phyloP scores from a whole-genome alignment of 2,113 vertebrate species.

The Megaceryle torquata region DNA sequence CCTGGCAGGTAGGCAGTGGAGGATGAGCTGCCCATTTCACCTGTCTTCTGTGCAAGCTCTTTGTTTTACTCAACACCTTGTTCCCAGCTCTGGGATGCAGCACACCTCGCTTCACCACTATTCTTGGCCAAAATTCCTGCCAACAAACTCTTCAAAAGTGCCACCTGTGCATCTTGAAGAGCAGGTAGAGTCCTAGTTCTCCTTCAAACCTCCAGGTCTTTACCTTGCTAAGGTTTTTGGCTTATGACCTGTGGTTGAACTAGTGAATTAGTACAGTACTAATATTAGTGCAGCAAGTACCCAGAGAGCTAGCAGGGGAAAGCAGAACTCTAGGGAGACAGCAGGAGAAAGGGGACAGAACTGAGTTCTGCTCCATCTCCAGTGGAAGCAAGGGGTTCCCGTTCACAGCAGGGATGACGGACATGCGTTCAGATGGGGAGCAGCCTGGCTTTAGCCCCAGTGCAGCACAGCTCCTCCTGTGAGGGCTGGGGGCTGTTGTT shows the following conservation, averaged over 20 bases:
- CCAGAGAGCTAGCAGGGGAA: not conserved
- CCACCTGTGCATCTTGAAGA: not conserved
- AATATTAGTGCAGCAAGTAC: not conserved
- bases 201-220: not conserved
- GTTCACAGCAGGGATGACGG: rapidly evolving
- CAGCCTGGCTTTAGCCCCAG: not conserved
- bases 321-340: not conserved
- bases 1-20: not conserved
- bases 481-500: not conserved
- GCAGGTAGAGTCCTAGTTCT: not conserved
- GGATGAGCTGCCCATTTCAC: not conserved
- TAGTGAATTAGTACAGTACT: not conserved
- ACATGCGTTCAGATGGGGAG: rapidly evolving
- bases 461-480: not conserved
- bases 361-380: not conserved
- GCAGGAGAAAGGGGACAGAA: not conserved
- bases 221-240: not conserved
- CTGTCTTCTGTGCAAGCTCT: not conserved
- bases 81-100: not conserved
- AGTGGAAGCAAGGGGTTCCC: not conserved
- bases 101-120: not conserved
- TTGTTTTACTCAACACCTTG: not conserved
- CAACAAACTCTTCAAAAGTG: not conserved
- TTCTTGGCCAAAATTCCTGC: not conserved
- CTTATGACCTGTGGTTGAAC: not conserved